These are phyloP conservation scores for Varanus komodoensis DNA, from an alignment of 2,113 vertebrate genomes.

Conservation along the genomic window DNA sequence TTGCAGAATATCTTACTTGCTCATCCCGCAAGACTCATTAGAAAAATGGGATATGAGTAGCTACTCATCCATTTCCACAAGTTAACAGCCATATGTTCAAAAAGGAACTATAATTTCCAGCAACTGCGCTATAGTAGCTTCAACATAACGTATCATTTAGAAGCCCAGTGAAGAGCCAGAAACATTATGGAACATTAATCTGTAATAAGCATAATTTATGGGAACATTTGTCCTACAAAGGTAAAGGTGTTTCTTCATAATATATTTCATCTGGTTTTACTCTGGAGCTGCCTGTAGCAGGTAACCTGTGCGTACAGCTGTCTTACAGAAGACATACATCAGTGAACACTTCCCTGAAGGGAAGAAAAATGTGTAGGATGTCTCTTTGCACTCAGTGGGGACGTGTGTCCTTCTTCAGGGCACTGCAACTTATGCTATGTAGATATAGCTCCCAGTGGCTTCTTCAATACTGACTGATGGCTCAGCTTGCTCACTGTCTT, in stretches of 20 bases:
- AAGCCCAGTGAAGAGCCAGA: not conserved
- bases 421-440: not conserved
- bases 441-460: not conserved
- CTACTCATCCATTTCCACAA: conserved; percentile 33
- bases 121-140: conserved; percentile 14
- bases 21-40: not conserved
- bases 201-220: conserved; percentile 61
- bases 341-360: conserved; percentile 22
- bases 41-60: not conserved
- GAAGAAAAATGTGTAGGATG: not conserved
- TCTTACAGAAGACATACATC: not conserved
- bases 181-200: conserved; percentile 59
- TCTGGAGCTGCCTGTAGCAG: conserved; percentile 44
- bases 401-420: not conserved
- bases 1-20: not conserved
- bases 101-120: conserved; percentile 39
- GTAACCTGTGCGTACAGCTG: conserved; percentile 33
- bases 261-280: conserved; percentile 30
- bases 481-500: not conserved
- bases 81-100: conserved; percentile 11
- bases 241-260: conserved; percentile 39
- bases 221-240: conserved; percentile 47
- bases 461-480: not conserved
- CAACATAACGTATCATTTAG: conserved; percentile 31
- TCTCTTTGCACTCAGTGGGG: not conserved